Evolutionary conservation across 2,888 invertebrate species (phyloP), one percentile per base, ranked within the genome.

Genomic region (Pyrrhosoma nymphula): DNA sequence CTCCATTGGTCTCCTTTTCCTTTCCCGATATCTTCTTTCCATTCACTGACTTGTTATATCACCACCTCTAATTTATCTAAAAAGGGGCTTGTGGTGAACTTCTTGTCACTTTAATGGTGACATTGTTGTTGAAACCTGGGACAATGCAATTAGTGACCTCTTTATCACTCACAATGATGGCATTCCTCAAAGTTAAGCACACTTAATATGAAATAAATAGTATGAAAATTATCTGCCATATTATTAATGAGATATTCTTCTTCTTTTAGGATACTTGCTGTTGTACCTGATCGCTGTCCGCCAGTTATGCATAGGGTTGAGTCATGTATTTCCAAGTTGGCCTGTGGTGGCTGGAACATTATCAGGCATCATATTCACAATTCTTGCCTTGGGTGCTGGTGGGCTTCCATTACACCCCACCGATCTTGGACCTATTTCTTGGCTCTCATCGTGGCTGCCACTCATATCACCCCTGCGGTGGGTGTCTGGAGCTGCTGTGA

Each of bases 321-420:
- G 93, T 93, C 93, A 93, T 93, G 93, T 69, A 93, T 93, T 93
- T 47, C 95, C 95, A 95, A 95, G 69, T 39, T 95, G 75, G 90
- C 95, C 89, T 82, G 82, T 95, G 8, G 20, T 89, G 95, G 95
- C 91, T 75, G 88, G 95, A 88, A 95, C 95, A 55, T n/a, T 90
- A 56, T 69, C 95, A 69, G 63, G 75, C 30, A 75, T 95, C 30
- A 20, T 75, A 56, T 56, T 91, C 55, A 89, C 55, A 30, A 90
- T 90, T 63, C 56, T 95, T 39, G 75, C 90, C 30, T 63, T 95
- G 47, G 69, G 90, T 39, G 55, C 95, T 39, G 90, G 89, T 23
- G 95, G 95, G 0, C 75, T 91, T n/a, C 95, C 95, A 56, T 75
- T 95, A 18, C 95, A 95, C 75, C 95, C 75, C 8, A 75, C 90